Conservation (phyloP, 2,888 invertebrate species). For the Xestobium rufovillosum region DNA sequence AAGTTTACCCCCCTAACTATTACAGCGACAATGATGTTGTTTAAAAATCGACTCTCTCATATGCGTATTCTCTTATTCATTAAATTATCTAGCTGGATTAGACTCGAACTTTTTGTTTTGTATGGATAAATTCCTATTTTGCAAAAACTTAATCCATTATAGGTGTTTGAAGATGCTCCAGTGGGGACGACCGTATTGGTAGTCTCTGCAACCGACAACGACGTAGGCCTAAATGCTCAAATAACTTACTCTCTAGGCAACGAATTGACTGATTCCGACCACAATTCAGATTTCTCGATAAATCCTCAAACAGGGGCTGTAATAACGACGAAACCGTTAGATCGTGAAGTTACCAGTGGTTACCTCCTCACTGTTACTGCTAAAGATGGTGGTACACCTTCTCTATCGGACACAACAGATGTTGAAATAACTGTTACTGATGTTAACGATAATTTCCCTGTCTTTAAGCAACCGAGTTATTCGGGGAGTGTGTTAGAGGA, state of each 20-base stretch:
- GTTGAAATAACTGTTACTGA: constrained; percentile 93
- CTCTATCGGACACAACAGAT: constrained; percentile 88
- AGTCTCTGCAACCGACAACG: constrained; percentile 87
- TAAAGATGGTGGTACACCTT: constrained; percentile 84
- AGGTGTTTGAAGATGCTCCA: constrained; percentile 86
- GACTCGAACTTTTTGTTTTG: no score
- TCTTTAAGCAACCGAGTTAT: constrained; percentile 76
- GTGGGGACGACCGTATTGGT: constrained; percentile 87
- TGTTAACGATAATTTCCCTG: constrained; percentile 91
- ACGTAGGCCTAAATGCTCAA: constrained; percentile 91
- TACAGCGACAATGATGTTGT: no score
- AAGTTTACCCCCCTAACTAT: no score
- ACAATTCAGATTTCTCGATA: constrained; percentile 69
- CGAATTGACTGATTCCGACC: constrained; percentile 54
- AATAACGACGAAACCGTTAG: constrained; percentile 73
- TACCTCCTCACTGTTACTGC: constrained; percentile 89
- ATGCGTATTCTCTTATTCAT: no score
- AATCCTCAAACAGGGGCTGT: constrained; percentile 92
- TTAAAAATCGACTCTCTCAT: no score
- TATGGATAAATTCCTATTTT: no score
- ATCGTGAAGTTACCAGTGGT: constrained; percentile 74
- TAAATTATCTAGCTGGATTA: no score
- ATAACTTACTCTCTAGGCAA: constrained; percentile 72
- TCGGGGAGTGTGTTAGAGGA: constrained; percentile 81
- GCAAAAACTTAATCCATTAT: no score